Conservation (phyloP, 2,888 invertebrate species). For the Pyrrhosoma nymphula region DNA sequence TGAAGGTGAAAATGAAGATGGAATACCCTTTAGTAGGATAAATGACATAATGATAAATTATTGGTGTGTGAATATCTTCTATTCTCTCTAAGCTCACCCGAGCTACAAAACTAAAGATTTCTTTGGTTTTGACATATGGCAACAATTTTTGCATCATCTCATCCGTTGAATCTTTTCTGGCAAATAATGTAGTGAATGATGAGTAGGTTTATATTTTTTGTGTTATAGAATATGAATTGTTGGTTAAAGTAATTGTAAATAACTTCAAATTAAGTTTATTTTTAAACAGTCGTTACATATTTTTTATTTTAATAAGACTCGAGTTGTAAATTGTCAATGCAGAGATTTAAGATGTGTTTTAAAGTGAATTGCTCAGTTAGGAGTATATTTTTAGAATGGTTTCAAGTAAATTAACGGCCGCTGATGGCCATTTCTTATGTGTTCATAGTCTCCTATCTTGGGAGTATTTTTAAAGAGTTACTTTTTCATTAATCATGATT, state of each 20-base stretch:
- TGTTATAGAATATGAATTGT: conserved; percentile 28
- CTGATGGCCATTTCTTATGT: conserved; percentile 13
- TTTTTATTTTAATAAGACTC: conserved; percentile 51
- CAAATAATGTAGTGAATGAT: not conserved
- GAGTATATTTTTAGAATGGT: conserved; percentile 14
- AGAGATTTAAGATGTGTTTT: conserved; percentile 39
- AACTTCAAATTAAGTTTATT: conserved; percentile 53
- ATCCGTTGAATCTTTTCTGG: not conserved
- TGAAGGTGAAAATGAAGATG: not conserved
- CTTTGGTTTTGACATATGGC: not conserved
- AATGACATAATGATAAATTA: conserved; percentile 47
- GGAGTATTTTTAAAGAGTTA: conserved; percentile 41
- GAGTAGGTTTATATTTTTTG: conserved; percentile 51
- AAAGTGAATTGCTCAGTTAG: conserved; percentile 25
- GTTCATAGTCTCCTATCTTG: not conserved
- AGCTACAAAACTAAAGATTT: not conserved
- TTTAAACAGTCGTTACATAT: conserved; percentile 53
- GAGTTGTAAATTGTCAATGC: conserved; percentile 45
- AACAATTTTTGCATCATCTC: conserved; percentile 48
- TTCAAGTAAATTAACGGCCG: not conserved
- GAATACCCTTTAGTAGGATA: not conserved
- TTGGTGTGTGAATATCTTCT: conserved; percentile 25
- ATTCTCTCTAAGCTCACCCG: not conserved
- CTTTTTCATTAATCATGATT: conserved; percentile 2
- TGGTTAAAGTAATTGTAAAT: conserved; percentile 52